Base-by-base conservation (phyloP, 2,888 invertebrate species). In the Dexiosoma caninum region DNA sequence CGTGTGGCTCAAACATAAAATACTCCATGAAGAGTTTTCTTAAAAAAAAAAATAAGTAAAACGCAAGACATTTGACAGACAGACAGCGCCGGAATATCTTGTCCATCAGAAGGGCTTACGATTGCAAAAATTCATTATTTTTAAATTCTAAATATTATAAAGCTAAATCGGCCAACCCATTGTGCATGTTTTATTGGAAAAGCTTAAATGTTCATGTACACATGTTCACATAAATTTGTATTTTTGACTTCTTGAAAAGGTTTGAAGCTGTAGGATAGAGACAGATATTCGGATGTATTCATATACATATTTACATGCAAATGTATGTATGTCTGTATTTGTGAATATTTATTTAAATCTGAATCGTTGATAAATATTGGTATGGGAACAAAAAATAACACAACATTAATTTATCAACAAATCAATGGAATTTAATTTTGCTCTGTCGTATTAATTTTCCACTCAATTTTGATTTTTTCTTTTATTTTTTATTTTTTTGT, bases 391-490 rank as follows among this genome's bases (percentile, higher is more conserved):
- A 42, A 53, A 5, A 44, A n/a, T n/a, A 37, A 71, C 6, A 9
- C 35, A 9, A 12, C 5, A 32, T n/a, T 19, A 19, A 44, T 37
- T 35, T 9, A 12, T 10, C 12, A 46, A 6, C 35, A 69, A 69
- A 78, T 74, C 67, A 55, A 69, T 78, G 60, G 44, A 32, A 46
- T 55, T 62, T 62, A 12, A 53, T 10, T 55, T 27, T 53, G 16
- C 44, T 32, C 40, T 53, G 30, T 53, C 16, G 12, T n/a, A 40
- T 44, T 21, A 12, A 42, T 27, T 27, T 27, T 27, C 27, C 27
- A 27, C n/a, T n/a, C n/a, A n/a, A n/a, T n/a, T n/a, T n/a, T n/a
- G n/a, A n/a, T n/a, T n/a, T n/a, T n/a, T n/a, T n/a, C n/a, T n/a
- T n/a, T n/a, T n/a, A n/a, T n/a, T n/a, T n/a, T n/a, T n/a, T n/a